Base-by-base conservation (phyloP, 2,113 vertebrate genomes). In the Chamaetylas fuelleborni region DNA sequence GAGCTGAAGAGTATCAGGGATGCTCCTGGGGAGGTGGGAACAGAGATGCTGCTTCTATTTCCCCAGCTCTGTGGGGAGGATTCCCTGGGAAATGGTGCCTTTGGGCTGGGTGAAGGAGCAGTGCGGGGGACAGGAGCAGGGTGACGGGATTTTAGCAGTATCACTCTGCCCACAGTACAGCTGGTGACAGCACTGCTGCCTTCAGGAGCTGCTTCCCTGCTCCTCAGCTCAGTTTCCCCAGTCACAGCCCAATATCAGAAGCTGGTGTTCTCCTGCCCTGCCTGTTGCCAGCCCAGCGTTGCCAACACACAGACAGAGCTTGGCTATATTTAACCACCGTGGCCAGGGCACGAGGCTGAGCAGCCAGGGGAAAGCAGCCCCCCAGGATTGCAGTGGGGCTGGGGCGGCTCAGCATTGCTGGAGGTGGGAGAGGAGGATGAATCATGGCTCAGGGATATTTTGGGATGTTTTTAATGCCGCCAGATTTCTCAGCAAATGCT, bases 381-480 rank as follows among this genome's bases (percentile, higher is more conserved):
- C 62, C 57, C 8, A 67, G 48, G 64, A 42, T 3, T 38, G n/a
- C 23, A 77, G 36, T 14, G 22, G 36, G 74, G 69, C 69, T 56
- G 47, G 74, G 60, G 74, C 57, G 6, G 47, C 69, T 92, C 58
- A 20, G 70, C 53, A 7, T 45, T 50, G 72, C 72, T 6, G 48
- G 86, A 73, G 81, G 89, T 31, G 14, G 74, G 80, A 71, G 64
- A 70, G 47, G 45, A 83, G 74, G 77, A 80, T 90, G 94, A 92
- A 82, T 86, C 92, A 93, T 38, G 3, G 66, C 85, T 74, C 72
- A 17, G 71, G 88, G 86, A 74, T 90, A 92, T 94, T 95, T 93
- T 71, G 56, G 77, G 86, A 65, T 90, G 86, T 94, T 95, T 95
- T 93, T 94, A 93, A 70, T 83, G 4, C 45, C 0, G 15, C 66